Evolutionary conservation across 2,888 invertebrate genomes (phyloP), one percentile per base, ranked within the genome.

Genomic region (Mythimna pallens): DNA sequence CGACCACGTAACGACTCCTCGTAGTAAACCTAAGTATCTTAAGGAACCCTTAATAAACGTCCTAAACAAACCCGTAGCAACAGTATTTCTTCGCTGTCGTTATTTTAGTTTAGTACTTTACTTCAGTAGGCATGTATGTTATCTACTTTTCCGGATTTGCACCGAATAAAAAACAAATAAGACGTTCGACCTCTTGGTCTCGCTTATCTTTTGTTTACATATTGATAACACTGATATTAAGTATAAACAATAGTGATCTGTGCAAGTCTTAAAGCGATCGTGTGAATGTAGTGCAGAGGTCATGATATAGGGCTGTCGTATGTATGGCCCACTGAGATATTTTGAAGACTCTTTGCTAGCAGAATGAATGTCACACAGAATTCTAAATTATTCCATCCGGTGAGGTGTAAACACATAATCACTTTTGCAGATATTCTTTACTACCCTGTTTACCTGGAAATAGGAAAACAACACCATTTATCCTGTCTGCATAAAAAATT

Each of bases 381-480:
- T 50, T n/a, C 17, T 62, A 12, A 69, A 57, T 59, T 47, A 59
- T 72, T 54, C 64, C 12, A 12, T 17, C 36, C 20, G 70, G 47
- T 57, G 3, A 7, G 14, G 12, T 64, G 63, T 57, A 70, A 65
- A 65, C 59, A 54, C 47, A 20, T 40, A 43, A 25, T n/a, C 52
- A 14, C 54, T 70, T 5, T 30, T 61, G 10, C 54, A 54, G 20
- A 43, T 63, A 64, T n/a, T 43, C 30, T 77, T 82, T 67, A 78
- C 73, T 54, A 47, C 52, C 61, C 17, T 82, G 61, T 82, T 82
- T 80, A 78, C 64, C 61, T 73, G 58, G 10, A 63, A 73, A 34
- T 58, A 74, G 74, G 70, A 74, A 81, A 79, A 82, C 65, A 70
- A 58, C n/a, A 58, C 43, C 62, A 57, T 79, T 58, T 74, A 73